Evolutionary conservation across 2,113 vertebrate genomes (phyloP).

Genomic region (Ophthalmolycus amberensis): DNA sequence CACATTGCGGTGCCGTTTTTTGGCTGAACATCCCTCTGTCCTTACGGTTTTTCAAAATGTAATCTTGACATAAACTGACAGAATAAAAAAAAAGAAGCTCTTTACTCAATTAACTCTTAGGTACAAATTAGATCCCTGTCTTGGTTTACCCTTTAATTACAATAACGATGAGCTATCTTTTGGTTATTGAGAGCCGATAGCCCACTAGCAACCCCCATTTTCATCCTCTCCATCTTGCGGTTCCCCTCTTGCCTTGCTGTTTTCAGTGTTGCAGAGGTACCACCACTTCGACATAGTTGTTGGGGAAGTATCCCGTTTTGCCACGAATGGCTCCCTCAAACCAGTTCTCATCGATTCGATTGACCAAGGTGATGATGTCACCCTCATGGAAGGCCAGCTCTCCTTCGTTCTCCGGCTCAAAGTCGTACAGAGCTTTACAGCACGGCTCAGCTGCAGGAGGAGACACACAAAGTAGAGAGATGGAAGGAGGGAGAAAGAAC

Average conservation of each 20-base stretch:
- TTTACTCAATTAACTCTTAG: slow-evolving; percentile 11
- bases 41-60: slow-evolving; percentile 19
- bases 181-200: slow-evolving; percentile 17
- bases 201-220: slow-evolving; percentile 16
- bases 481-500: background rate
- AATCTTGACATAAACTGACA: slow-evolving; percentile 8
- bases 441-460: slow-evolving; percentile 87
- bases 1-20: slow-evolving; percentile 15
- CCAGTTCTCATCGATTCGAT: slow-evolving; percentile 98
- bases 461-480: slow-evolving; percentile 24
- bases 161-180: slow-evolving; percentile 17
- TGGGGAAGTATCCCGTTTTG: slow-evolving; percentile 92
- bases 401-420: slow-evolving; percentile 93
- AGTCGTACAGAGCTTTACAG: slow-evolving; percentile 96
- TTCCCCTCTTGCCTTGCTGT: background rate
- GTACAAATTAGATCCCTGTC: slow-evolving; percentile 17
- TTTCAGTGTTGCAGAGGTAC: slow-evolving; percentile 89
- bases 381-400: slow-evolving; percentile 96
- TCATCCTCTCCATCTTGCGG: background rate
- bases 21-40: background rate
- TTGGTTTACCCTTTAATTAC: slow-evolving; percentile 37
- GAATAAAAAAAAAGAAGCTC: background rate
- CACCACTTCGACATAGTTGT: slow-evolving; percentile 96
- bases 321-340: slow-evolving; percentile 91
- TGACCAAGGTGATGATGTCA: slow-evolving; percentile 93